A percentile compares a stretch with the other conserved stretches of the same genome.
Evolutionary conservation across 2,888 invertebrate species (phyloP).

Genomic region (Tetragonisca angustula): DNA sequence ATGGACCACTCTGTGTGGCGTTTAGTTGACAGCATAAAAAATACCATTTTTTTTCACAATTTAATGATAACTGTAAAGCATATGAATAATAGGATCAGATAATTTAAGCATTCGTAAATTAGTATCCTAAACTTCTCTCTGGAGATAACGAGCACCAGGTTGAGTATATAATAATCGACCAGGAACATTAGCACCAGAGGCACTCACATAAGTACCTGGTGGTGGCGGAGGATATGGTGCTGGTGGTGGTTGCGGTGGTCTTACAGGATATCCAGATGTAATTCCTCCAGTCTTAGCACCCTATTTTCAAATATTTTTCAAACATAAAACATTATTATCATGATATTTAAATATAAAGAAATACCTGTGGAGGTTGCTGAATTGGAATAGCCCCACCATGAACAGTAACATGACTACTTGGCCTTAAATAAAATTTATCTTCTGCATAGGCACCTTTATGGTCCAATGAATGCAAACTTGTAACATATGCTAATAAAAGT

Average conservation of each 20-base stretch:
- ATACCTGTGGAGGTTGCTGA: conserved; percentile 85
- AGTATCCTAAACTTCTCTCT: conserved; percentile 75
- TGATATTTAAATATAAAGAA: conserved; percentile 5
- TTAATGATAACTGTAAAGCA: conserved; percentile 1
- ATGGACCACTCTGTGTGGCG: not conserved
- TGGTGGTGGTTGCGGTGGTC: conserved; percentile 83
- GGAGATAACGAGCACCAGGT: conserved; percentile 79
- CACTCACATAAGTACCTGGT: conserved; percentile 80
- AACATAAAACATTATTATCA: conserved; percentile 6
- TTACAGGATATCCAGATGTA: conserved; percentile 93
- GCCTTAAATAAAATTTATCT: conserved; percentile 84
- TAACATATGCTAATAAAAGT: conserved; percentile 78
- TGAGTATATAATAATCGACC: conserved; percentile 80
- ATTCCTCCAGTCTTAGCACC: conserved; percentile 92
- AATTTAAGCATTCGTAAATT: conserved; percentile 13
- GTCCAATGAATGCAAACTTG: conserved; percentile 81
- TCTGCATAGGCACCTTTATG: conserved; percentile 82
- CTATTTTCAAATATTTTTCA: conserved; percentile 81
- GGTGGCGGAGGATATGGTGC: conserved; percentile 77
- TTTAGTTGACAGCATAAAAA: conserved; percentile 17
- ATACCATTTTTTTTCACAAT: conserved; percentile 25
- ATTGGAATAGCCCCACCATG: conserved; percentile 86
- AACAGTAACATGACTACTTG: conserved; percentile 85
- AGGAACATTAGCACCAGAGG: conserved; percentile 77
- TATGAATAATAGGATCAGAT: conserved; percentile 28